A percentile compares a stretch with the other conserved stretches of the same genome.
These are phyloP conservation scores for Meta bourneti DNA, from an alignment of 2,888 invertebrate species.

Conservation along the genomic window DNA sequence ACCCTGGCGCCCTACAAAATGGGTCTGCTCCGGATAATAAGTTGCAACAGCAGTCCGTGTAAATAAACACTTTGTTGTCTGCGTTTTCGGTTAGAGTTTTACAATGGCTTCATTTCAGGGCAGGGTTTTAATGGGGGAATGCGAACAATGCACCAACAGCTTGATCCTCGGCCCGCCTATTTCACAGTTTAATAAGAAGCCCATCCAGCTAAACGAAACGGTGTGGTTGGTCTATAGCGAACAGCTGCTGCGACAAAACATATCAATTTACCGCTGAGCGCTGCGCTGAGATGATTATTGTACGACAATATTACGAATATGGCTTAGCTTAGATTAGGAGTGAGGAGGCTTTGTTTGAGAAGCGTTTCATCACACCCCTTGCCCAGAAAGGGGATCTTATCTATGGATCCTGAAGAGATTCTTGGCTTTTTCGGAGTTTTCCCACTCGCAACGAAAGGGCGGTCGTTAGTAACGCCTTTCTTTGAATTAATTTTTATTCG, in stretches of 20 bases:
- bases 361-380: constrained; percentile 30
- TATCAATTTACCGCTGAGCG: constrained; percentile 39
- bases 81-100: constrained; percentile 36
- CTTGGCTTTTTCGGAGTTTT: too few species aligned
- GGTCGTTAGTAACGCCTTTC: too few species aligned
- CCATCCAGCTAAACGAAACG: constrained; percentile 31
- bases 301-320: constrained; percentile 44
- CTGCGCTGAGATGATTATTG: constrained; percentile 20
- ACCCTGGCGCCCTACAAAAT: constrained; percentile 19
- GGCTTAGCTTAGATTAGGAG: constrained; percentile 16
- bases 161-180: constrained; percentile 50
- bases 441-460: too few species aligned
- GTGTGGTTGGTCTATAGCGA: constrained; percentile 17
- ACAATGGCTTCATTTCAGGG: constrained; percentile 56
- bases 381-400: constrained; percentile 4
- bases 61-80: constrained; percentile 63
- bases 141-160: constrained; percentile 58
- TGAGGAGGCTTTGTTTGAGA: constrained; percentile 33
- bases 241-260: constrained; percentile 59
- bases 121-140: constrained; percentile 24
- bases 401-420: not conserved
- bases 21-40: constrained; percentile 45
- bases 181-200: constrained; percentile 67
- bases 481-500: too few species aligned
- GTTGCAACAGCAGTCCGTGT: constrained; percentile 38